These are phyloP conservation scores for Druceiella hillmani DNA, from an alignment of 2,888 invertebrate genomes.

Conservation along the genomic window DNA sequence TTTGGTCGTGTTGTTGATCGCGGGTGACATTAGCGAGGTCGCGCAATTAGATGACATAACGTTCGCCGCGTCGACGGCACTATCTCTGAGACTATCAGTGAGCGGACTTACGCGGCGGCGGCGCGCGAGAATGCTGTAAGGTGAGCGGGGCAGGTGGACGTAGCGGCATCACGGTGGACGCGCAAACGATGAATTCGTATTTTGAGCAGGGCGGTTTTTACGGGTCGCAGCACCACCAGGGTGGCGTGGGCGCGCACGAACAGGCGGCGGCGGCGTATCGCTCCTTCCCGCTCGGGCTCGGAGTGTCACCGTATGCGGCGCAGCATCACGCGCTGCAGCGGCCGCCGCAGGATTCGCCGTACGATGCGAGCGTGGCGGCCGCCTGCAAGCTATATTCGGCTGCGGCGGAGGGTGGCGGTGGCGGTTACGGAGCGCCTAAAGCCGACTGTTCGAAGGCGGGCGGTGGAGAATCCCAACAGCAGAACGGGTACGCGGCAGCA, in stretches of 20 bases:
- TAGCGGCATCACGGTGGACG: constrained; percentile 39
- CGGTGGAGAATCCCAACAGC: constrained; percentile 44
- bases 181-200: constrained; percentile 92
- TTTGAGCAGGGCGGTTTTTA: constrained; percentile 96
- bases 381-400: constrained; percentile 76
- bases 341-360: constrained; percentile 85
- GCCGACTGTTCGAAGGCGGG: constrained; percentile 73
- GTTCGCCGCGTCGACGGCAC: constrained; percentile 29
- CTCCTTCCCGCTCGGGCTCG: constrained; percentile 80
- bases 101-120: too few species aligned
- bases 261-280: constrained; percentile 70
- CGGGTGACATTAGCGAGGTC: constrained; percentile 48
- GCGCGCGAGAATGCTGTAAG: constrained; percentile 37
- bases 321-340: constrained; percentile 70
- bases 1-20: too few species aligned
- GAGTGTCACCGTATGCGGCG: constrained; percentile 80
- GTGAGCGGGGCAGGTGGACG: constrained; percentile 44
- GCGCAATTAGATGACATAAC: constrained; percentile 45
- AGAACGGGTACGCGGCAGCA: constrained; percentile 65
- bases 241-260: constrained; percentile 68
- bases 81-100: constrained; percentile 28
- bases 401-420: constrained; percentile 53
- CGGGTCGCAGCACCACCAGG: constrained; percentile 80
- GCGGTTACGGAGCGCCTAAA: constrained; percentile 54
- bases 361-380: constrained; percentile 84